Percentiles rank a stretch among this genome's conserved stretches.
phyloP scores from a whole-genome alignment of 2,113 vertebrate species.

The Corythaeola cristata region DNA sequence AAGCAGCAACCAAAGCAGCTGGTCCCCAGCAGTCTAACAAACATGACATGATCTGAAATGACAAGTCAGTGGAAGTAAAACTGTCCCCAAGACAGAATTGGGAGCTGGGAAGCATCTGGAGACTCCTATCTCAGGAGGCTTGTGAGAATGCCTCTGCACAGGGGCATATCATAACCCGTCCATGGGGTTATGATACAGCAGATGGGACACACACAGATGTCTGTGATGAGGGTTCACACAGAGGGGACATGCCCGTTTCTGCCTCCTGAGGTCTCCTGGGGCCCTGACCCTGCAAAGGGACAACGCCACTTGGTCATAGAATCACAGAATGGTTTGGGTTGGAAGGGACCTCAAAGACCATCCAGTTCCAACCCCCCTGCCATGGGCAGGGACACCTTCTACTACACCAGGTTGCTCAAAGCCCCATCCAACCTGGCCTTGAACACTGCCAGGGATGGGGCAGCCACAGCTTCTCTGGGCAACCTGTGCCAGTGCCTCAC shows the following conservation, averaged over 20 bases:
- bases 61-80: background rate
- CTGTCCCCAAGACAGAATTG: background rate
- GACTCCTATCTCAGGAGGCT: background rate
- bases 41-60: background rate
- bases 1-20: background rate
- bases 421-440: no score
- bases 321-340: no score
- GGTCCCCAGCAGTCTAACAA: background rate
- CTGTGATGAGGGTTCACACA: background rate
- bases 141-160: background rate
- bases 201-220: background rate
- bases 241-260: rapidly evolving
- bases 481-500: no score
- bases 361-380: no score
- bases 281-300: background rate
- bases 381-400: no score
- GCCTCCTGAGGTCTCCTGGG: background rate
- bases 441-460: no score
- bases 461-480: no score
- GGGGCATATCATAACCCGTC: no score
- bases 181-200: background rate
- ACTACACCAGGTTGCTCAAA: no score
- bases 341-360: no score
- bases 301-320: background rate
- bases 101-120: background rate